Percentiles rank a stretch among this genome's conserved stretches.
Evolutionary conservation across 2,113 vertebrate genomes (phyloP).

Genomic region (Origma solitaria): DNA sequence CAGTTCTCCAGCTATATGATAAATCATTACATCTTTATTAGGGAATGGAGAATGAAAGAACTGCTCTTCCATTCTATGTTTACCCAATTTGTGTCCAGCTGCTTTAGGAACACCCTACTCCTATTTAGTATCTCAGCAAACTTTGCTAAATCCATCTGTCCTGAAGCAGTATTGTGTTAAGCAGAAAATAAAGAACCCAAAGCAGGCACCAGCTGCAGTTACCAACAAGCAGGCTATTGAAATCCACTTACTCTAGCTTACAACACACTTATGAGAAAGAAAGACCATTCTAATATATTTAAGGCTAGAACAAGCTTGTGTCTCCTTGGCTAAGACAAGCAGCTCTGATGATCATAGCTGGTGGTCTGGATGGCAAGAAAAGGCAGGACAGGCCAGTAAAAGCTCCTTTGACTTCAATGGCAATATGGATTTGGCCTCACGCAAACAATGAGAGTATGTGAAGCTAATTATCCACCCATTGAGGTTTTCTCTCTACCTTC

Average conservation of each 20-base stretch:
- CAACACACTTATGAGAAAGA: slow-evolving; percentile 17
- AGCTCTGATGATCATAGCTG: slow-evolving; percentile 53
- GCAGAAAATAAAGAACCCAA: slow-evolving; percentile 47
- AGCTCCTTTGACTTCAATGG: slow-evolving; percentile 55
- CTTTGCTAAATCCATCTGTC: slow-evolving; percentile 57
- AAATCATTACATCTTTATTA: slow-evolving; percentile 40
- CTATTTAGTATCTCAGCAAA: slow-evolving; percentile 24
- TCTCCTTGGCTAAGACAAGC: slow-evolving; percentile 1
- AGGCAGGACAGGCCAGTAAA: not conserved
- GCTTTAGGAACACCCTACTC: slow-evolving; percentile 7
- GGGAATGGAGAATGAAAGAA: not conserved
- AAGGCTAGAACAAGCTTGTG: slow-evolving; percentile 44
- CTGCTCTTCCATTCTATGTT: not conserved
- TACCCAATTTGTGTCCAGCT: slow-evolving; percentile 55
- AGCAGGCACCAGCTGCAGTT: slow-evolving; percentile 37
- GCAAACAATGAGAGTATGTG: slow-evolving; percentile 57
- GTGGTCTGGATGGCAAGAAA: slow-evolving; percentile 63
- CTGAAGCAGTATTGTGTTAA: slow-evolving; percentile 41
- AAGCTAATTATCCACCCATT: slow-evolving; percentile 67
- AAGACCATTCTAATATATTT: slow-evolving; percentile 36
- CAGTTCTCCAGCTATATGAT: not conserved
- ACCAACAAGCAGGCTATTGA: slow-evolving; percentile 44
- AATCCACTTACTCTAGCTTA: slow-evolving; percentile 26
- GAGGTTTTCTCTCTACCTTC: slow-evolving; percentile 29
- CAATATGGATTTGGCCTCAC: slow-evolving; percentile 24